phyloP scores from a whole-genome alignment of 2,113 vertebrate genomes.

The Hyla sarda region DNA sequence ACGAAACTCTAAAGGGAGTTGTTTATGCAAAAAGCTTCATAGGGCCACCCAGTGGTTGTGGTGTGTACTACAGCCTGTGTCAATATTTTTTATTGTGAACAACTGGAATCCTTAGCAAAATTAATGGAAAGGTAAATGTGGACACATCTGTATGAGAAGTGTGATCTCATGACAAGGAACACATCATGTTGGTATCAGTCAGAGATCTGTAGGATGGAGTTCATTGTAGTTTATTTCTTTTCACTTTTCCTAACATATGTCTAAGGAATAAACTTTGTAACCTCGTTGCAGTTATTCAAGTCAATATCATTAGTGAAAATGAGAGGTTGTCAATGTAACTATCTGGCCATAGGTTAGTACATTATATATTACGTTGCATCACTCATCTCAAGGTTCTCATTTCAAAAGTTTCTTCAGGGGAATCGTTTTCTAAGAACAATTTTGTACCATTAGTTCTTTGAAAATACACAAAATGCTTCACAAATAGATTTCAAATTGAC shows the following conservation, averaged over 20 bases:
- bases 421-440: not conserved
- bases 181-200: not conserved
- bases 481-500: not conserved
- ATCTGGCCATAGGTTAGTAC: not conserved
- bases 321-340: not conserved
- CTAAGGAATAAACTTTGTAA: not conserved
- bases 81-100: not conserved
- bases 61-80: too few species aligned
- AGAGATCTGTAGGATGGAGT: not conserved
- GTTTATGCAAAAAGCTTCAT: too few species aligned
- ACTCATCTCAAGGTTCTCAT: not conserved
- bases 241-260: not conserved
- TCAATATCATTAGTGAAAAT: slow-evolving; percentile 1
- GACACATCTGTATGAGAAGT: too few species aligned
- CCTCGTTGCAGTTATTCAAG: not conserved
- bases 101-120: too few species aligned
- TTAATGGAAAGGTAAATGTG: too few species aligned
- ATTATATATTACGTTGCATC: not conserved
- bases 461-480: not conserved
- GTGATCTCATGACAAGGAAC: not conserved
- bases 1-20: too few species aligned
- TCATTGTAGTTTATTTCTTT: not conserved
- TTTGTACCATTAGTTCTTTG: not conserved
- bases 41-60: too few species aligned
- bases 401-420: not conserved